Percentiles rank a stretch among this genome's conserved stretches.
Conservation (phyloP, 2,888 invertebrate genomes). For the Patella depressa region DNA sequence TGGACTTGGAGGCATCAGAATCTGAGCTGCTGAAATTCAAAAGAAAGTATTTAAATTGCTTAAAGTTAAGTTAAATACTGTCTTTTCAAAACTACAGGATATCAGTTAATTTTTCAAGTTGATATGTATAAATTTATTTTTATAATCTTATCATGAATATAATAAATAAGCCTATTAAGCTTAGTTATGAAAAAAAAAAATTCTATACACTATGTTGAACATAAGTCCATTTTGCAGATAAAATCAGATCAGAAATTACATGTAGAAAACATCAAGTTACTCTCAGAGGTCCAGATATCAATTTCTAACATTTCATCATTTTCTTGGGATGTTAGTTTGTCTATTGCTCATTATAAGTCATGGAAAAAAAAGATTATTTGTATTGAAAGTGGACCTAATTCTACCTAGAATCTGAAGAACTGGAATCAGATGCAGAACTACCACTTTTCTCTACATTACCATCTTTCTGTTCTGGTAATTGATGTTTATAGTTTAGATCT, state of each 20-base stretch:
- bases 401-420: slow-evolving; percentile 4
- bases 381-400: no score
- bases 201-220: no score
- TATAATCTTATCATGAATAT: no score
- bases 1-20: slow-evolving; percentile 56
- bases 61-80: no score
- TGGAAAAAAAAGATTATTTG: no score
- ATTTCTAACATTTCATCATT: not conserved
- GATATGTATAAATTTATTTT: no score
- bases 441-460: slow-evolving; percentile 33
- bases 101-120: no score
- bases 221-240: not conserved
- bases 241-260: not conserved
- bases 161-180: no score
- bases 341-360: no score
- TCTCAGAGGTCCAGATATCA: not conserved
- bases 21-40: slow-evolving; percentile 39
- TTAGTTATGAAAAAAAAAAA: no score
- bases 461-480: slow-evolving; percentile 39
- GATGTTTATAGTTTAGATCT: slow-evolving; percentile 43
- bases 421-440: slow-evolving; percentile 43
- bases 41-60: no score
- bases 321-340: not conserved
- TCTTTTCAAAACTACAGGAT: no score
- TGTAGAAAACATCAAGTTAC: not conserved